These are phyloP conservation scores for Acipenser transmontanus DNA, from an alignment of 2,797 vertebrate species.

Conservation along the genomic window DNA sequence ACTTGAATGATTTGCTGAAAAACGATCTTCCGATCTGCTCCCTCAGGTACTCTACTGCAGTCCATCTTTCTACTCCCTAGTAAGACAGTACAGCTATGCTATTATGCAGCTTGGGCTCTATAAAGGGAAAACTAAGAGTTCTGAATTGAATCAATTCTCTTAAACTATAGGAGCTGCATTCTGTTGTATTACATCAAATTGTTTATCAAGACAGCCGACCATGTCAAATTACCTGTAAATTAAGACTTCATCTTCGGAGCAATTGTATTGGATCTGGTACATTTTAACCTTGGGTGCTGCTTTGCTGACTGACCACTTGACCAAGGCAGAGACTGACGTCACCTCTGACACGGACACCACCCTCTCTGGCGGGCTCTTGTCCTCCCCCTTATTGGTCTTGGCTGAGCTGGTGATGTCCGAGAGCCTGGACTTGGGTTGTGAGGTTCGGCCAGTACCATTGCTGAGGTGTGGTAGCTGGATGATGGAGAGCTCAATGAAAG, in stretches of 20 bases:
- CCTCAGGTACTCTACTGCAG: too few relatives aligned
- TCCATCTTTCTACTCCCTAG: too few relatives aligned
- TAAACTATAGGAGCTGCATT: background rate
- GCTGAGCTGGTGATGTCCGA: constrained; percentile 95
- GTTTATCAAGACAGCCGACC: background rate
- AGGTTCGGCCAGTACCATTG: constrained; percentile 76
- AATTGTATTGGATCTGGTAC: constrained; percentile 98
- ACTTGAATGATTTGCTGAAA: too few relatives aligned
- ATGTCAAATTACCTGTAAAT: constrained; percentile 85
- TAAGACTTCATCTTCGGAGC: constrained; percentile 93
- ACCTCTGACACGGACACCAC: constrained; percentile 87
- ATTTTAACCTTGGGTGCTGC: constrained; percentile 91
- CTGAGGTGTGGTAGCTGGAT: constrained; percentile 91
- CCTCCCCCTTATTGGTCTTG: constrained; percentile 79
- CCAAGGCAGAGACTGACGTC: constrained; percentile 80
- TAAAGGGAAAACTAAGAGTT: too few relatives aligned
- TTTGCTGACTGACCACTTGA: constrained; percentile 93
- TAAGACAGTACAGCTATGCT: too few relatives aligned
- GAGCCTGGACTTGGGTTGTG: constrained; percentile 84
- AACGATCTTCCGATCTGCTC: too few relatives aligned
- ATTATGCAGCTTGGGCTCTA: too few relatives aligned
- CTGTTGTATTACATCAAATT: background rate
- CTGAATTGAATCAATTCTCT: too few relatives aligned
- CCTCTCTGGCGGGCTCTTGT: constrained; percentile 77
- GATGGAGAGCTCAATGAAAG: constrained; percentile 87